A percentile compares a stretch with the other conserved stretches of the same genome.
phyloP scores from a whole-genome alignment of 2,797 vertebrate genomes.

The Oryzias dopingdopingensis region DNA sequence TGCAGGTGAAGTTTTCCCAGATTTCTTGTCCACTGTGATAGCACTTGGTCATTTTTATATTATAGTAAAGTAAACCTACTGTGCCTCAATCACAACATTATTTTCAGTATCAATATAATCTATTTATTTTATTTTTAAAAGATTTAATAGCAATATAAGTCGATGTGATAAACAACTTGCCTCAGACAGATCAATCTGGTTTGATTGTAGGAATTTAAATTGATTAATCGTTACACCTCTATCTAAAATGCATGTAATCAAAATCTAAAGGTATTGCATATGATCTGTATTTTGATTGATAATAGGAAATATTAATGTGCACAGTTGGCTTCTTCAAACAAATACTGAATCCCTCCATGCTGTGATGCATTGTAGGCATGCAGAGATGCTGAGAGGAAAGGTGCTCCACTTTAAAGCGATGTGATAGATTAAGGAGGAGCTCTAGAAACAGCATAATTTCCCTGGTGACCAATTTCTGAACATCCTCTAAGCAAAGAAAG shows the following conservation, averaged over 20 bases:
- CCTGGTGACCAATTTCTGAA: conserved; percentile 80
- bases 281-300: conserved; percentile 21
- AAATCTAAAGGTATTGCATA: conserved; percentile 14
- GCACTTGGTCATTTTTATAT: too few species aligned
- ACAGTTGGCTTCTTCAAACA: conserved; percentile 2
- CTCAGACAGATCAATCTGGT: too few species aligned
- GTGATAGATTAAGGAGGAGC: conserved; percentile 81
- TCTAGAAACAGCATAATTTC: conserved; percentile 75
- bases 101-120: conserved; percentile 1
- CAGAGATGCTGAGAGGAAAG: conserved; percentile 55
- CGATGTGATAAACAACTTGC: too few species aligned
- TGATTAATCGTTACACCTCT: too few species aligned
- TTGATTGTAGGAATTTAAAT: too few species aligned
- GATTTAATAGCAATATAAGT: conserved; percentile 4
- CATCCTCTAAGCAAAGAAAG: conserved; percentile 73
- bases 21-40: too few species aligned
- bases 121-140: conserved; percentile 46
- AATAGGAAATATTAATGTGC: conserved; percentile 3
- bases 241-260: neutral
- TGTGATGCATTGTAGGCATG: conserved; percentile 42
- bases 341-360: conserved; percentile 23
- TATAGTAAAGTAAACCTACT: too few species aligned
- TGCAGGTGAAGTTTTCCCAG: too few species aligned
- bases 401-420: conserved; percentile 74
- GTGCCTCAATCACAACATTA: too few species aligned